phyloP scores from a whole-genome alignment of 2,888 invertebrate genomes.

The Tenthredo scrophulariae region DNA sequence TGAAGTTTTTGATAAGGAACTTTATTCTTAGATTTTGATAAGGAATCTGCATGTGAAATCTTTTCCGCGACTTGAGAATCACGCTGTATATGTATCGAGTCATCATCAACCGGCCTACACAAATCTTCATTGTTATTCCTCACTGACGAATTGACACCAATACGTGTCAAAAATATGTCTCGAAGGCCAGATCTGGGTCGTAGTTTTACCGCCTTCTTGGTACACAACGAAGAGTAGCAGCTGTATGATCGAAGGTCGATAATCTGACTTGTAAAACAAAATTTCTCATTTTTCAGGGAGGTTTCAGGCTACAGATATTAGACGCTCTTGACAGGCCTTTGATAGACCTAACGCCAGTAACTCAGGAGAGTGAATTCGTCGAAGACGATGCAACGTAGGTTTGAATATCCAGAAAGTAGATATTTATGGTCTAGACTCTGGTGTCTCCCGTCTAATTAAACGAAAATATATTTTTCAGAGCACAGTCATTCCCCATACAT shows the following conservation, averaged over 20 bases:
- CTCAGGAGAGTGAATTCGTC: conserved; percentile 89
- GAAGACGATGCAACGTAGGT: conserved; percentile 93
- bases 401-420: neutral
- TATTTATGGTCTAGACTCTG: neutral
- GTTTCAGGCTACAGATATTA: conserved; percentile 92
- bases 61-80: no score
- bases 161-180: conserved; percentile 50
- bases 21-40: no score
- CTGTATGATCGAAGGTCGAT: neutral
- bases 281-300: conserved; percentile 85
- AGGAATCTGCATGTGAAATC: no score
- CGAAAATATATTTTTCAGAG: conserved; percentile 80
- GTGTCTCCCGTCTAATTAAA: neutral
- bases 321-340: conserved; percentile 92
- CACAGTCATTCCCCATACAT: conserved; percentile 89
- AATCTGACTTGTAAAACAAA: neutral
- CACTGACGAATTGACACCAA: conserved; percentile 37
- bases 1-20: no score
- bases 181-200: conserved; percentile 16
- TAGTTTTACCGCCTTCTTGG: neutral
- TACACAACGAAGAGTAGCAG: neutral
- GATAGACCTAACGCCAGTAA: conserved; percentile 90
- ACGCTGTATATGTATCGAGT: neutral
- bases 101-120: conserved; percentile 25
- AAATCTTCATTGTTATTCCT: conserved; percentile 44